A percentile compares a stretch with the other conserved stretches of the same genome.
phyloP scores from a whole-genome alignment of 1,140 invertebrate species.

The Drosophila ironensis region DNA sequence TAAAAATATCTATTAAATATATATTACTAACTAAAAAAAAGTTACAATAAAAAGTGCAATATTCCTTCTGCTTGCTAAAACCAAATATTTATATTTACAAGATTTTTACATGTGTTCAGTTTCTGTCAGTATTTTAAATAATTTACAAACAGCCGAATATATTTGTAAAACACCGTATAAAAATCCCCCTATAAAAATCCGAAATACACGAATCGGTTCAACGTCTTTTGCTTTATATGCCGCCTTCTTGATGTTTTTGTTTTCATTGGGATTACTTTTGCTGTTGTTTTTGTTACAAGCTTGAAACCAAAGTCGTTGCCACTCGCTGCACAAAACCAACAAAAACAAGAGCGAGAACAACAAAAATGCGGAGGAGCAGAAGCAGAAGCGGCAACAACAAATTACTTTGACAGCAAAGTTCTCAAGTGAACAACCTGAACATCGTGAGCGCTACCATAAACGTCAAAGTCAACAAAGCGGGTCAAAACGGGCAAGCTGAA shows the following conservation, averaged over 20 bases:
- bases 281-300: slow-evolving; percentile 14
- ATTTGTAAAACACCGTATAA: not conserved
- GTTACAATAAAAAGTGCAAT: too few species aligned
- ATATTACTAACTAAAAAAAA: too few species aligned
- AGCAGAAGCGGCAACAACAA: slow-evolving; percentile 2
- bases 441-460: slow-evolving; percentile 26
- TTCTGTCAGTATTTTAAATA: slow-evolving; percentile 4
- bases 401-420: slow-evolving; percentile 49
- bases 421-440: slow-evolving; percentile 56
- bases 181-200: not conserved
- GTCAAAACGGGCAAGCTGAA: slow-evolving; percentile 27
- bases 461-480: slow-evolving; percentile 45
- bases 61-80: too few species aligned
- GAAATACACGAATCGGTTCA: slow-evolving; percentile 59
- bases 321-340: slow-evolving; percentile 30
- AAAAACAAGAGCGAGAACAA: slow-evolving; percentile 22
- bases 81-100: not conserved
- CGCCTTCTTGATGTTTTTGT: slow-evolving; percentile 12
- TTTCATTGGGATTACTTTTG: slow-evolving; percentile 19
- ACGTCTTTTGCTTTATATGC: slow-evolving; percentile 54
- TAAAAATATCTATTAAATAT: too few species aligned
- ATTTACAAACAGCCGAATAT: slow-evolving; percentile 11
- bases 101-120: not conserved
- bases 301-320: slow-evolving; percentile 50
- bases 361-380: slow-evolving; percentile 1